Evolutionary conservation across 37 sponge, comb jelly and placozoan species (phyloP), one percentile per base, ranked within the genome.

Genomic region (Mnemiopsis leidyi): DNA sequence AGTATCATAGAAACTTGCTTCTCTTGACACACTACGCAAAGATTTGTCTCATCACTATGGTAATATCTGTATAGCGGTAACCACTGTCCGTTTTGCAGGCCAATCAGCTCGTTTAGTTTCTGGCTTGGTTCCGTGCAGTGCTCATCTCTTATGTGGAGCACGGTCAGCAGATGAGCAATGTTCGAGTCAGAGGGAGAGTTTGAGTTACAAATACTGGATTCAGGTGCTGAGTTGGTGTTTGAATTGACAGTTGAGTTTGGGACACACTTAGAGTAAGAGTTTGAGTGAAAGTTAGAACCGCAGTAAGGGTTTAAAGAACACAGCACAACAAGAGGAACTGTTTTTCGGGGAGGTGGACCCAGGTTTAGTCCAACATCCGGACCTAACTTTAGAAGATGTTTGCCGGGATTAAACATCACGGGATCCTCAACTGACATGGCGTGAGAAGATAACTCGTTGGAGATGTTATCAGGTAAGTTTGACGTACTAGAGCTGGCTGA

Each of bases 111-210:
- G 32, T 77, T 77, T 13, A 77, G 79, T 34, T 34, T 77, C 34
- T 20, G 1, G 26, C 32, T 34, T 13, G 79, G 2, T 77, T 77
- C 79, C 26, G 20, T 77, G 79, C 79, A 77, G 26, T 5, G 34
- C 33, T 31, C 32, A 20, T 77, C 79, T 77, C 33, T 77, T 1
- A 77, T 77, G 79, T 77, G 79, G 35, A 77, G 33, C 26, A 77
- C 79, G 16, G 79, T 34, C 20, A 77, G 79, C 1, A 77, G 32
- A 34, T 77, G 30, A 2, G 0, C 32, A 36, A 77, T 48, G 9
- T 48, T 48, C 5, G 61, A 48, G 61, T 5, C 13, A 48, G 61
- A 48, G 61, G 5, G 5, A 48, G 61, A 48, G 61, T 48, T 48
- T 5, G 61, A 48, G 61, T 48, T 48, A 48, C 9, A 48, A 13